phyloP scores from a whole-genome alignment of 2,113 vertebrate genomes.

The Gavialis gangeticus region DNA sequence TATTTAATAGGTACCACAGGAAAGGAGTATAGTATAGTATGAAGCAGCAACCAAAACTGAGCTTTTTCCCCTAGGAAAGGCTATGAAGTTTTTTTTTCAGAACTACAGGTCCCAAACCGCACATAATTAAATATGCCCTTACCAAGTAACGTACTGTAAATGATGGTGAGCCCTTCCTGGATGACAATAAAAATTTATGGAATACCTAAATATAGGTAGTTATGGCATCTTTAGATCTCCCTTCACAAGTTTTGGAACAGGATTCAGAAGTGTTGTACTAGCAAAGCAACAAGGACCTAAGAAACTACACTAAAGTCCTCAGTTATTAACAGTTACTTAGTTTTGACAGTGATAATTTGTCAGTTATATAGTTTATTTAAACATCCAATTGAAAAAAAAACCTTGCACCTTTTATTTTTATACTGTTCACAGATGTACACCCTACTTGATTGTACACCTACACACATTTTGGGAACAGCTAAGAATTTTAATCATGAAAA shows the following conservation, averaged over 20 bases:
- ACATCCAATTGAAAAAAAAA: constrained; percentile 1
- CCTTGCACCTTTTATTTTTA: background rate
- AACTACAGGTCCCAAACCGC: constrained; percentile 45
- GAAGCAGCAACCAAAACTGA: constrained; percentile 11
- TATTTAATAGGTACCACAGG: background rate
- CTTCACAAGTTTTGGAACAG: constrained; percentile 18
- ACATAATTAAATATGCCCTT: constrained; percentile 51
- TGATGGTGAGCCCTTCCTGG: constrained; percentile 27
- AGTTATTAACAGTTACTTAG: background rate
- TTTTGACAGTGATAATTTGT: background rate
- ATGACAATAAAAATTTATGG: constrained; percentile 37
- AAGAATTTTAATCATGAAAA: constrained; percentile 9
- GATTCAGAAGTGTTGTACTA: background rate
- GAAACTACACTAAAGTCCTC: constrained; percentile 11
- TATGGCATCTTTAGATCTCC: constrained; percentile 30
- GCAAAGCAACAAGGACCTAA: constrained; percentile 2
- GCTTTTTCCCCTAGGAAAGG: constrained; percentile 17
- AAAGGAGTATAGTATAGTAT: background rate
- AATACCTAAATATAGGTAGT: constrained; percentile 34
- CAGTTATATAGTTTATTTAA: background rate
- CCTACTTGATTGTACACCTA: background rate
- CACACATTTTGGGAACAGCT: background rate
- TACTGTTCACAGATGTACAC: background rate
- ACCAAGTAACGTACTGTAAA: constrained; percentile 60
- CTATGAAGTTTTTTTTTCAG: constrained; percentile 30